Percentiles rank a stretch among this genome's conserved stretches.
Evolutionary conservation across 2,797 vertebrate species (phyloP).

Genomic region (Lophius americanus): DNA sequence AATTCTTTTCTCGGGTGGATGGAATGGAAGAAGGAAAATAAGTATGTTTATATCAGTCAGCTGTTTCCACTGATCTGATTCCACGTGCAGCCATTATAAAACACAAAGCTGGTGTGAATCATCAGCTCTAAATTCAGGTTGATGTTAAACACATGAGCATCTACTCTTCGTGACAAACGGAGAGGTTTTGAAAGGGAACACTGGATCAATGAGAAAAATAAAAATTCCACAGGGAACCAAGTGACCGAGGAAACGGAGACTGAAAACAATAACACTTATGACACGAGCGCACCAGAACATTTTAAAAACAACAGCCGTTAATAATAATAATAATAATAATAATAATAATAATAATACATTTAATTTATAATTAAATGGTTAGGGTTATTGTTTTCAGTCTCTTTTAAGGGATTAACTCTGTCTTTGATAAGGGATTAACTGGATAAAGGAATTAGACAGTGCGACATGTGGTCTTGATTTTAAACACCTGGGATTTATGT

Average conservation of each 20-base stretch:
- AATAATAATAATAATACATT: no score
- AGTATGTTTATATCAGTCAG: neutral
- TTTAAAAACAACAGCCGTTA: neutral
- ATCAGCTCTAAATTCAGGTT: constrained; percentile 21
- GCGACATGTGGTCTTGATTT: neutral
- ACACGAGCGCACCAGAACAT: neutral
- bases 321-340: neutral
- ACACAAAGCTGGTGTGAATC: constrained; percentile 18
- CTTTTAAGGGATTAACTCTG: no score
- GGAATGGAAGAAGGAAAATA: neutral
- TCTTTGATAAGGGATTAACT: no score
- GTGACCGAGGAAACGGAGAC: neutral
- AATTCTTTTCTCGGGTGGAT: neutral
- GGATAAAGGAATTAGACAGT: no score
- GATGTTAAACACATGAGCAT: neutral
- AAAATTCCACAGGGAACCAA: neutral
- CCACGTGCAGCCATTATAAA: neutral
- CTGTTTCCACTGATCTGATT: constrained; percentile 16
- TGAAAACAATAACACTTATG: neutral
- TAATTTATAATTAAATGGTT: no score
- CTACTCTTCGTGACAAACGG: constrained; percentile 1
- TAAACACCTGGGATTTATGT: no score
- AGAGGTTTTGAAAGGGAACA: neutral
- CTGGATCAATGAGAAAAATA: neutral
- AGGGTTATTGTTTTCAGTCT: no score